Conservation (phyloP, 2,888 invertebrate genomes). For the Eilema depressum region DNA sequence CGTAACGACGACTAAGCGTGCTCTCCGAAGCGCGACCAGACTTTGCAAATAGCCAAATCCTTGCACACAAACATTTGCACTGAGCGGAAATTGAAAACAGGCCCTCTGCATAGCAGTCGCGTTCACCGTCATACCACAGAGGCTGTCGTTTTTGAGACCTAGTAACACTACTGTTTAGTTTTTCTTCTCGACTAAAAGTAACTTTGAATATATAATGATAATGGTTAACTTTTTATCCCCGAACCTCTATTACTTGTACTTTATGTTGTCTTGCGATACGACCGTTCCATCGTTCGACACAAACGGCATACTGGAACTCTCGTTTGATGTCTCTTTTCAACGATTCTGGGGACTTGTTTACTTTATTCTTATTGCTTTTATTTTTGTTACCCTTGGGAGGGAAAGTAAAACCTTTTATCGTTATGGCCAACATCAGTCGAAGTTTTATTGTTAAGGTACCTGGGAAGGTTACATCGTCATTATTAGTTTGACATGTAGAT, state of each 20-base stretch:
- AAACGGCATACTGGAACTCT: slow-evolving; percentile 32
- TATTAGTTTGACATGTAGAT: background rate
- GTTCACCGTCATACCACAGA: too few species aligned
- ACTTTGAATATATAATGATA: background rate
- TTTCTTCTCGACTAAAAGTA: background rate
- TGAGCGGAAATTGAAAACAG: too few species aligned
- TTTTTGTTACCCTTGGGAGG: slow-evolving; percentile 40
- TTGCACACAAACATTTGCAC: too few species aligned
- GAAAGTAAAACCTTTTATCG: slow-evolving; percentile 52
- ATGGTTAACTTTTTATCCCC: slow-evolving; percentile 12
- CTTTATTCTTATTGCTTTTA: slow-evolving; percentile 50
- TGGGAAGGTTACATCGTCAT: background rate
- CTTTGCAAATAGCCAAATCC: too few species aligned
- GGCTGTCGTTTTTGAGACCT: background rate
- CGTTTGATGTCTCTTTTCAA: slow-evolving; percentile 45
- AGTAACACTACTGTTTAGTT: background rate
- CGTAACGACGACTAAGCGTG: too few species aligned
- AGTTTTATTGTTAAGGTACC: slow-evolving; percentile 34
- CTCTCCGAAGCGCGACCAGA: too few species aligned
- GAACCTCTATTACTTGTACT: slow-evolving; percentile 13
- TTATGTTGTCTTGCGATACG: slow-evolving; percentile 22
- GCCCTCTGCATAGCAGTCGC: too few species aligned
- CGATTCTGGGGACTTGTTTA: slow-evolving; percentile 45
- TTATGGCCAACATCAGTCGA: slow-evolving; percentile 45
- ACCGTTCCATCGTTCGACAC: slow-evolving; percentile 32